These are phyloP conservation scores for Protonemura montana DNA, from an alignment of 2,888 invertebrate genomes.

Conservation along the genomic window DNA sequence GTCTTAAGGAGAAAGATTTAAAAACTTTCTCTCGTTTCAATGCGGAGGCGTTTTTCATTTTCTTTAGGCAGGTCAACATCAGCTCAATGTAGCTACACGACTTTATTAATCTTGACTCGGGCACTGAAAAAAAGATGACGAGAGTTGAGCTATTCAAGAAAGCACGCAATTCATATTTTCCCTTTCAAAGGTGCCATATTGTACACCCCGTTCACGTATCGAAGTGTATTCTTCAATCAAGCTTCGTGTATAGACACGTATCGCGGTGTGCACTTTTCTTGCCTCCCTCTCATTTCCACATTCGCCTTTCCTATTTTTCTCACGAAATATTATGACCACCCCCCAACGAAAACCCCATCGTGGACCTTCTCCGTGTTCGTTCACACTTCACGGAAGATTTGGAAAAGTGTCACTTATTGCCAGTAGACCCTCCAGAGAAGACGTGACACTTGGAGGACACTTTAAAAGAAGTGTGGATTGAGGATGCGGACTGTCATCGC, in stretches of 20 bases:
- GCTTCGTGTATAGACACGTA: conserved; percentile 26
- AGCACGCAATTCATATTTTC: not conserved
- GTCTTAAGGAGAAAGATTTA: not conserved
- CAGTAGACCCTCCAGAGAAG: not conserved
- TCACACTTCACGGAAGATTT: conserved; percentile 33
- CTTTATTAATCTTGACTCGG: not conserved
- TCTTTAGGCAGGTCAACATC: not conserved
- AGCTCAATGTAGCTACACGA: not conserved
- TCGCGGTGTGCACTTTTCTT: not conserved
- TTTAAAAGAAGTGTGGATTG: conserved; percentile 23
- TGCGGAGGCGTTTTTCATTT: not conserved
- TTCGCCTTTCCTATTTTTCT: not conserved
- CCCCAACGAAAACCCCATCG: not conserved
- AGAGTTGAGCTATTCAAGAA: not conserved
- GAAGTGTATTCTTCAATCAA: conserved; percentile 33
- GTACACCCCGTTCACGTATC: conserved; percentile 17
- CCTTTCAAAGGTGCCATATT: not conserved
- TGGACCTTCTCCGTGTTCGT: not conserved
- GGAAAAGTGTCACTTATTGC: conserved; percentile 36
- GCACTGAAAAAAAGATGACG: not conserved
- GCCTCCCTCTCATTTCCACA: not conserved
- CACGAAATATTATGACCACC: conserved; percentile 17
- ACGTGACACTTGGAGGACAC: conserved; percentile 27
- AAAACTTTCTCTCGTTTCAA: not conserved
- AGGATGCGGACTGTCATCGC: not conserved